These are phyloP conservation scores for Leptosomus discolor DNA, from an alignment of 2,113 vertebrate species.

Conservation along the genomic window DNA sequence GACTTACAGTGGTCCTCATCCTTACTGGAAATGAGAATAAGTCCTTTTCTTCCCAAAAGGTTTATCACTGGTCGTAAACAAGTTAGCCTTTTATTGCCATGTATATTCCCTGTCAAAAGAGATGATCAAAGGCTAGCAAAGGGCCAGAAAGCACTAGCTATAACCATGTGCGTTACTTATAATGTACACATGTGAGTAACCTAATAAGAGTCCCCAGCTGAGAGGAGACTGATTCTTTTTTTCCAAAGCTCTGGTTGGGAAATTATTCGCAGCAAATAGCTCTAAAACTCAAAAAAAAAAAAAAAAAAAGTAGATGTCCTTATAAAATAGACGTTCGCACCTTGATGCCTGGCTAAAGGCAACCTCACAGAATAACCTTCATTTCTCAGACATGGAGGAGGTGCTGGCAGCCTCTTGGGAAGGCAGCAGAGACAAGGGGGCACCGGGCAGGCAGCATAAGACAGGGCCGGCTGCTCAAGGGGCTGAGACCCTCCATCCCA, in stretches of 20 bases:
- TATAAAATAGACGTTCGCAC: neutral
- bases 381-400: neutral
- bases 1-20: neutral
- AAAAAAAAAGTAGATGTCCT: neutral
- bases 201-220: neutral
- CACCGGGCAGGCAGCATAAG: accelerated
- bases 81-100: neutral
- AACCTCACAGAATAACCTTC: neutral
- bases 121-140: neutral
- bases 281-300: neutral
- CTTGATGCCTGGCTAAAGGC: neutral
- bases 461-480: accelerated
- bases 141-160: neutral
- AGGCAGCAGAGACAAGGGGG: neutral
- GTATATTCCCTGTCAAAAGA: neutral
- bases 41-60: neutral
- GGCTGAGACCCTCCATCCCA: accelerated
- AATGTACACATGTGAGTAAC: neutral
- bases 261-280: neutral
- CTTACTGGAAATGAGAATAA: neutral
- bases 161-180: neutral
- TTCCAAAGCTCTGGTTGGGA: neutral
- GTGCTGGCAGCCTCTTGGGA: neutral
- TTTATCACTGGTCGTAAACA: neutral
- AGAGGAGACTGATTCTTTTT: neutral